Conservation (phyloP, 2,113 vertebrate species). For the Macquaria australasica region DNA sequence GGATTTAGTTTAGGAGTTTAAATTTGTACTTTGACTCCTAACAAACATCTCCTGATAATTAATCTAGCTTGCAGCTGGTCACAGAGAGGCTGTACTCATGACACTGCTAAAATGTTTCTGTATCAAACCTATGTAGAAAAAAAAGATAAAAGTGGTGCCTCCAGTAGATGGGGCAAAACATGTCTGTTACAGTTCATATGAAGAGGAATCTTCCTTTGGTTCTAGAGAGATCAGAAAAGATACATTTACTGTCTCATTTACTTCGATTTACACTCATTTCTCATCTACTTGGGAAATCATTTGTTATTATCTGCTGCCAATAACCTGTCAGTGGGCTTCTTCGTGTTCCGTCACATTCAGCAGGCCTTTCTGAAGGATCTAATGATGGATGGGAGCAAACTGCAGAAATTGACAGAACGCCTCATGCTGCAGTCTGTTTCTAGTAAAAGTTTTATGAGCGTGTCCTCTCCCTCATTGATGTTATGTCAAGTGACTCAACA, state of each 20-base stretch:
- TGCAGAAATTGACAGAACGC: slow-evolving; percentile 35
- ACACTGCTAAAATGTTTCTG: neutral
- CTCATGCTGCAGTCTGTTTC: slow-evolving; percentile 45
- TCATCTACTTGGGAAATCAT: neutral
- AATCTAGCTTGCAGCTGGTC: slow-evolving; percentile 34
- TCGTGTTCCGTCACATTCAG: slow-evolving; percentile 31
- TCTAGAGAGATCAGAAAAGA: slow-evolving; percentile 3
- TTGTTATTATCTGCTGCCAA: slow-evolving; percentile 16
- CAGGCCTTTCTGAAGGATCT: slow-evolving; percentile 13
- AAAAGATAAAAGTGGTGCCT: neutral
- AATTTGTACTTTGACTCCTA: neutral
- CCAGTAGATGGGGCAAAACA: slow-evolving; percentile 24
- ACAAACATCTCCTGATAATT: slow-evolving; percentile 15
- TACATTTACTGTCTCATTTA: slow-evolving; percentile 31
- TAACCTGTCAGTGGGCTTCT: slow-evolving; percentile 11
- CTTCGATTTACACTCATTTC: slow-evolving; percentile 24
- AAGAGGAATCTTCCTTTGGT: slow-evolving; percentile 19
- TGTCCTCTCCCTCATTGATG: slow-evolving; percentile 53
- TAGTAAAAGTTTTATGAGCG: slow-evolving; percentile 55
- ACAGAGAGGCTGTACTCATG: neutral
- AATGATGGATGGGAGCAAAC: slow-evolving; percentile 39
- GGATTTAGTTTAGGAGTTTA: slow-evolving; percentile 19
- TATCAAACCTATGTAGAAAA: neutral
- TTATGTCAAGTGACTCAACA: slow-evolving; percentile 60
- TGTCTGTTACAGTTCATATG: slow-evolving; percentile 31